Base-by-base conservation (phyloP, 2,888 invertebrate genomes). In the Latrodectus hesperus region DNA sequence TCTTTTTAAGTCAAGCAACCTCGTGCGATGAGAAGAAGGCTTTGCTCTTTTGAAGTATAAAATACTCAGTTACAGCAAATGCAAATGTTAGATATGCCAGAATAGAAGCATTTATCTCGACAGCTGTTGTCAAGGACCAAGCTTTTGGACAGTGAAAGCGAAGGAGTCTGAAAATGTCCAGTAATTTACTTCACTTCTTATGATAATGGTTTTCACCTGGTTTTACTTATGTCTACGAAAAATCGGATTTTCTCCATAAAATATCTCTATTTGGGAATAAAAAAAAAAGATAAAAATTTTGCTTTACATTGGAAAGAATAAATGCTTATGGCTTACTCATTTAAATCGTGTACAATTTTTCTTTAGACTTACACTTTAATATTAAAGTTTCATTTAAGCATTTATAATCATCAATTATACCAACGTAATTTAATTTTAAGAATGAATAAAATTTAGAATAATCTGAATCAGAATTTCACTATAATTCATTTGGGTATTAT, bases 51-150 rank as follows among this genome's bases (percentile, higher is more conserved):
- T 9, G 60, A 16, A 16, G 60, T 38, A 38, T 38, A 38, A 38
- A 38, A 38, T 38, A 38, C 38, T 38, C 38, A 38, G 38, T 38
- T 38, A 38, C 38, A 38, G 38, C 38, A 38, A 60, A 60, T 60
- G 60, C 60, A 60, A 60, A 60, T 60, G 60, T 60, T 60, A 16
- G 60, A 60, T 60, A 60, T 38, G 38, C 60, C 12, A 60, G 60
- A 60, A 16, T 9, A 16, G 60, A 16, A 60, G 60, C 60, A 60
- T 60, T 60, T 16, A 9, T 60, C 52, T 1, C 16, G 68, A 77
- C 68, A 77, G 77, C 67, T 77, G 77, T 68, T 65, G 52, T 53
- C 68, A 77, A 77, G 22, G 17, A 53, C 17, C 67, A 67, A 5
- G 22, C n/a, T 51, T 49, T 68, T 67, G 51, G 51, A 49, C n/a